Evolutionary conservation across 2,888 invertebrate species (phyloP), one percentile per base, ranked within the genome.

Genomic region (Hermaeophaga mercurialis): DNA sequence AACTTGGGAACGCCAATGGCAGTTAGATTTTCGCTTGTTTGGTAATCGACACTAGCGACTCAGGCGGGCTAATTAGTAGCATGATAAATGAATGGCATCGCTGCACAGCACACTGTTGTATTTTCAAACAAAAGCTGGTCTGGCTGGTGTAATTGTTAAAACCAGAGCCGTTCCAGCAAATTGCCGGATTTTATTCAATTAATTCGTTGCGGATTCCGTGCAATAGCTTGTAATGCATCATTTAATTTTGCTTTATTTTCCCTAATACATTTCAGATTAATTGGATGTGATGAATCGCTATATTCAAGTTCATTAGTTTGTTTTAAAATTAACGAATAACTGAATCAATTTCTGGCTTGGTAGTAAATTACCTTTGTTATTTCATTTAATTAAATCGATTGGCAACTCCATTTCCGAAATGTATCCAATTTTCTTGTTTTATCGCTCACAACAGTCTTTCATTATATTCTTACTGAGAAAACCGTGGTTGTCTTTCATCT

Each of bases 171-270:
- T 58, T 62, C 63, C 63, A 55, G 62, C 64, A 64, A 64, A 60
- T 64, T 64, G 62, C 63, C 59, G 59, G 64, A 61, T 66, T 66
- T 66, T 64, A 63, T 64, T 64, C 63, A 62, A 64, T 64, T 64
- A 66, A 64, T 66, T 60, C 62, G 59, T 59, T 58, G 59, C 55
- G 63, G 62, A 63, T 62, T 64, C 61, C 56, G 59, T 58, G 58
- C 56, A 53, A 59, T 56, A 44, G 59, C 62, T 60, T 52, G 61
- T 62, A 62, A 62, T 62, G 59, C 59, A 59, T 57, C 61, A 62
- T 62, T 62, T 59, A 59, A 62, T 62, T 59, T 45, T 59, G 59
- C 59, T 62, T 62, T 54, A 61, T 61, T 61, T 59, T 53, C 56
- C 56, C 59, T 59, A 61, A 61, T 61, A 56, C 61, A 59, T 59